A percentile compares a stretch with the other conserved stretches of the same genome.
Conservation (phyloP, 1,140 invertebrate species). For the Himalopsyche phryganea region DNA sequence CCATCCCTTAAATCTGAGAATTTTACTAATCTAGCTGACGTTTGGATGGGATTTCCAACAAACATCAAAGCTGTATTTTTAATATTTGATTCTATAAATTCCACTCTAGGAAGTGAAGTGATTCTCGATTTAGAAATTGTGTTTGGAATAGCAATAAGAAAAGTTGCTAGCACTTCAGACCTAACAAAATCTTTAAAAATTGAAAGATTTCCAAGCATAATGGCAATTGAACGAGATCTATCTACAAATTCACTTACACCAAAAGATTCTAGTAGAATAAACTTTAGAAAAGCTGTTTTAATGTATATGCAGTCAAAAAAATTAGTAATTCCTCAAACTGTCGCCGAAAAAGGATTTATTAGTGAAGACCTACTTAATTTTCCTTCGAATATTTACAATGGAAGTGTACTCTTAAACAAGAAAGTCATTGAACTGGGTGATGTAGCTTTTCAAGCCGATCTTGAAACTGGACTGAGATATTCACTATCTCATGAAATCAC, state of each 20-base stretch:
- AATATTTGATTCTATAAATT: slow-evolving; percentile 59
- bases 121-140: slow-evolving; percentile 60
- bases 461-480: slow-evolving; percentile 79
- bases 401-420: neutral
- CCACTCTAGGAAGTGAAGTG: slow-evolving; percentile 57
- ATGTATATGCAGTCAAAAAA: slow-evolving; percentile 50
- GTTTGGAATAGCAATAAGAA: slow-evolving; percentile 52
- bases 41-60: slow-evolving; percentile 44
- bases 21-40: slow-evolving; percentile 41
- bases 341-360: neutral
- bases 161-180: slow-evolving; percentile 55
- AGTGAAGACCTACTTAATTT: slow-evolving; percentile 3
- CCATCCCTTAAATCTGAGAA: slow-evolving; percentile 61
- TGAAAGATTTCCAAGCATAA: slow-evolving; percentile 53
- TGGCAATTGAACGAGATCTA: slow-evolving; percentile 45
- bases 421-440: slow-evolving; percentile 20
- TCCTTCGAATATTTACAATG: neutral
- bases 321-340: slow-evolving; percentile 28
- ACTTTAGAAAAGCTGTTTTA: slow-evolving; percentile 49
- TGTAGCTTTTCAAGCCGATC: slow-evolving; percentile 74
- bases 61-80: slow-evolving; percentile 53
- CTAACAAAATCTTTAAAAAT: slow-evolving; percentile 49
- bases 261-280: slow-evolving; percentile 44
- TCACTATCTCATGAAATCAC: slow-evolving; percentile 79
- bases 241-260: slow-evolving; percentile 45